Percentiles rank a stretch among this genome's conserved stretches.
phyloP scores from a whole-genome alignment of 2,113 vertebrate genomes.

The Syrmaticus mikado region DNA sequence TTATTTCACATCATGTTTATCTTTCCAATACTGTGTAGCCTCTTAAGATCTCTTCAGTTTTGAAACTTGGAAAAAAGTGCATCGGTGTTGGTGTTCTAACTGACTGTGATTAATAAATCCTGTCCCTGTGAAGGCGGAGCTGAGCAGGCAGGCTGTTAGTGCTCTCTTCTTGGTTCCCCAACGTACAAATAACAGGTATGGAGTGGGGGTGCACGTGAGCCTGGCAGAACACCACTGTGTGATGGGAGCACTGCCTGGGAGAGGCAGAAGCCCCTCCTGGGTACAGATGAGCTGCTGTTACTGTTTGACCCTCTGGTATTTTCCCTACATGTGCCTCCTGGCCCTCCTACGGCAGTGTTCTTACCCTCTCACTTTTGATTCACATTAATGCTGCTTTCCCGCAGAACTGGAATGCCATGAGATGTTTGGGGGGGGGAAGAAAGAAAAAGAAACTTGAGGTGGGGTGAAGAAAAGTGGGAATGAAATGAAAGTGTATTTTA shows the following conservation, averaged over 20 bases:
- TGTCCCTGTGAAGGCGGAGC: not conserved
- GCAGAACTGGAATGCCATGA: not conserved
- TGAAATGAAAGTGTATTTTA: not conserved
- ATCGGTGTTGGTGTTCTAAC: not conserved
- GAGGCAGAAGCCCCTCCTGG: too few relatives aligned
- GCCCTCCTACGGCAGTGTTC: not conserved
- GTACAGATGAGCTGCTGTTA: not conserved
- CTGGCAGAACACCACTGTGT: not conserved
- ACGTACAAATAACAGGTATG: not conserved
- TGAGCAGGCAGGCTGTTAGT: not conserved
- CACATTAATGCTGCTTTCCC: not conserved
- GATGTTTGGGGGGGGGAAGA: too few relatives aligned
- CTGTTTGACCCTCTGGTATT: not conserved
- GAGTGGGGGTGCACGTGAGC: not conserved
- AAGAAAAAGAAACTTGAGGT: not conserved
- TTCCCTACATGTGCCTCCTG: too few relatives aligned
- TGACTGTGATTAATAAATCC: not conserved
- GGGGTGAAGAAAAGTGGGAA: not conserved
- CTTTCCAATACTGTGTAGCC: not conserved
- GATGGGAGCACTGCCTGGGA: fast-evolving
- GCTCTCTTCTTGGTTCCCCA: not conserved
- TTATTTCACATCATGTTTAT: not conserved
- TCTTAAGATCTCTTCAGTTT: not conserved
- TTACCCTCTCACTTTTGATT: not conserved
- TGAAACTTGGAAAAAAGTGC: not conserved